Conservation (phyloP, 2,888 invertebrate species). For the Metallyticus violacea region DNA sequence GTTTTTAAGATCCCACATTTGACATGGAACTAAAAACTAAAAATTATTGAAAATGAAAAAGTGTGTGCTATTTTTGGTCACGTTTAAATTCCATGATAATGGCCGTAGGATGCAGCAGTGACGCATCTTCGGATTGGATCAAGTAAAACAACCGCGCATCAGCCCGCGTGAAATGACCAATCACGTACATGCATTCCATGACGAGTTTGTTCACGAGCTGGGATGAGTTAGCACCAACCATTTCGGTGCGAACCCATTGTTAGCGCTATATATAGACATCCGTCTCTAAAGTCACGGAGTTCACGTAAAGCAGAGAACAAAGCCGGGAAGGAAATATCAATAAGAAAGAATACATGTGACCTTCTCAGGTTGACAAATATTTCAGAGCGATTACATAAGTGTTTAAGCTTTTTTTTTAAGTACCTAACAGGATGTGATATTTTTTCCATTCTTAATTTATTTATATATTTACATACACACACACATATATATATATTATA, state of each 20-base stretch:
- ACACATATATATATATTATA: too few relatives aligned
- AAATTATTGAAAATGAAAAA: background rate
- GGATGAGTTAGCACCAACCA: background rate
- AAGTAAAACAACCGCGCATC: background rate
- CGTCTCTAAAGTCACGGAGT: background rate
- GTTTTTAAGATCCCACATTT: too few relatives aligned
- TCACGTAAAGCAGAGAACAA: background rate
- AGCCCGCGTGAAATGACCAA: slow-evolving; percentile 2
- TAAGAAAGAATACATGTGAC: background rate
- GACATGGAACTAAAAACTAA: too few relatives aligned
- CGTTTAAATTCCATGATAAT: background rate
- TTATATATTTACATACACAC: too few relatives aligned
- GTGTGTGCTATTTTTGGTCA: background rate
- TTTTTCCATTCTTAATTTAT: too few relatives aligned
- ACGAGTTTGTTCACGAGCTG: too few relatives aligned
- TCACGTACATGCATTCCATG: slow-evolving; percentile 3
- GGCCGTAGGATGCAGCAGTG: background rate
- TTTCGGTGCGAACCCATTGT: background rate
- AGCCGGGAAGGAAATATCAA: slow-evolving; percentile 16
- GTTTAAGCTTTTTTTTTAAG: too few relatives aligned
- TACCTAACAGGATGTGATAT: too few relatives aligned
- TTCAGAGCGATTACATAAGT: too few relatives aligned
- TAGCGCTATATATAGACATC: background rate
- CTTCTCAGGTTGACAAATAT: background rate
- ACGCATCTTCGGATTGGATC: background rate